Percentiles rank a stretch among this genome's conserved stretches.
Conservation (phyloP, 2,888 invertebrate genomes). For the Drosophila rellima region DNA sequence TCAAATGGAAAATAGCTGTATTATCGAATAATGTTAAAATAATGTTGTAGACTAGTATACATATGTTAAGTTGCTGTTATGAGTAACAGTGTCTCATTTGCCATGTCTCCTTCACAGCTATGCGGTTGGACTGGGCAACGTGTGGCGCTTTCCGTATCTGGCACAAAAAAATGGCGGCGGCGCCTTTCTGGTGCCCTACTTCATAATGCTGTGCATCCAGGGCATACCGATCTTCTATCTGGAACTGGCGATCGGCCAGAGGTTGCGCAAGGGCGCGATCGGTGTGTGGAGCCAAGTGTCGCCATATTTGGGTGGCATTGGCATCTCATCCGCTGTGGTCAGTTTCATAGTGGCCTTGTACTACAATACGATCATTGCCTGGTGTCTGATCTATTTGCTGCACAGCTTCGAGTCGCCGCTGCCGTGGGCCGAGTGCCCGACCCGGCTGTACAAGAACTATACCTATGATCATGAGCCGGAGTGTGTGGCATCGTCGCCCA, state of each 20-base stretch:
- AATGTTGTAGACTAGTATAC: too few relatives aligned
- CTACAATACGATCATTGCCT: constrained; percentile 99
- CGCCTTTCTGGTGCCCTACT: constrained; percentile 98
- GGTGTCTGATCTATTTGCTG: constrained; percentile 98
- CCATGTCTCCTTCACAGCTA: too few relatives aligned
- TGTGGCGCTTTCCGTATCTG: constrained; percentile 97
- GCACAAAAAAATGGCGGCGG: constrained; percentile 98
- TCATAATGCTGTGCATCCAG: constrained; percentile 97
- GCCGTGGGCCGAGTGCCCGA: constrained; percentile 97
- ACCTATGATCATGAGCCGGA: constrained; percentile 93
- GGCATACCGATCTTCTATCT: constrained; percentile 98
- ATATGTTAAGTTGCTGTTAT: too few relatives aligned
- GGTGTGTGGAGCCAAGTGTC: constrained; percentile 97
- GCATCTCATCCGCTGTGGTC: constrained; percentile 97
- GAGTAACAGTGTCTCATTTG: too few relatives aligned
- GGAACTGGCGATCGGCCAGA: constrained; percentile 97
- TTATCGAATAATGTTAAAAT: too few relatives aligned
- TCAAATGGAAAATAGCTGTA: too few relatives aligned
- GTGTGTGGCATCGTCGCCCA: constrained; percentile 94
- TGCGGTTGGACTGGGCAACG: constrained; percentile 97
- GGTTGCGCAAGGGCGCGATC: constrained; percentile 96
- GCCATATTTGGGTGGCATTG: constrained; percentile 94
- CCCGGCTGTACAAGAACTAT: constrained; percentile 91
- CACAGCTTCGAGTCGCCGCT: constrained; percentile 96
- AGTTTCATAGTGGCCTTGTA: constrained; percentile 98